Conservation (phyloP, 2,888 invertebrate species). For the Caenorhabditis uteleia region DNA sequence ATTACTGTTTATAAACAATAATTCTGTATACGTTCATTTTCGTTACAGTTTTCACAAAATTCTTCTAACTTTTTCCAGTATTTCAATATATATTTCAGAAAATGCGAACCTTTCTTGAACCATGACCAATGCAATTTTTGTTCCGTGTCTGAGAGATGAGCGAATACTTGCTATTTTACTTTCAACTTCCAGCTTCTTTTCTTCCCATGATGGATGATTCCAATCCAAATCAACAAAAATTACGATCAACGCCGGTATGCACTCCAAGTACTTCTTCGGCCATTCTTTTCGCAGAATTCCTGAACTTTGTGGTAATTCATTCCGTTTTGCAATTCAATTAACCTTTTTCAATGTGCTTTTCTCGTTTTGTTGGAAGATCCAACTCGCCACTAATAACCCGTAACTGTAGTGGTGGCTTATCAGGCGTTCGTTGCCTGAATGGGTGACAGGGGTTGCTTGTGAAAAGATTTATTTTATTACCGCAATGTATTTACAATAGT, state of each 20-base stretch:
- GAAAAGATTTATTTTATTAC: not conserved
- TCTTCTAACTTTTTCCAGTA: not conserved
- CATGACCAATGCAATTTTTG: slow-evolving; percentile 48
- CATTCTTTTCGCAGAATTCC: slow-evolving; percentile 84
- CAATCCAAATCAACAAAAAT: slow-evolving; percentile 96
- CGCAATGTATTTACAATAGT: slow-evolving; percentile 30
- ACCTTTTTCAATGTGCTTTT: slow-evolving; percentile 18
- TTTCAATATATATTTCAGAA: not conserved
- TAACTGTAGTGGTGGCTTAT: slow-evolving; percentile 49
- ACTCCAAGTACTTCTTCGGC: slow-evolving; percentile 51
- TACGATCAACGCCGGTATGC: slow-evolving; percentile 82
- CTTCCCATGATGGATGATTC: slow-evolving; percentile 90
- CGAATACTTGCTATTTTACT: slow-evolving; percentile 53
- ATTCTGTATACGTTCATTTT: too few species aligned
- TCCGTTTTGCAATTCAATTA: not conserved
- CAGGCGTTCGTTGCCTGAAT: slow-evolving; percentile 29
- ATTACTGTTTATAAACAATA: too few species aligned
- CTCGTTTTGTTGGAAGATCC: slow-evolving; percentile 43
- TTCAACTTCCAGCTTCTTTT: slow-evolving; percentile 91
- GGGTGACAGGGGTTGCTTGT: not conserved
- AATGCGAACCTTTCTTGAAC: slow-evolving; percentile 50
- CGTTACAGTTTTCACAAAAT: too few species aligned
- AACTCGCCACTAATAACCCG: slow-evolving; percentile 45
- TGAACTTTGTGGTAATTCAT: too few species aligned
- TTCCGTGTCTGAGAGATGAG: slow-evolving; percentile 34